These are phyloP conservation scores for Omphaloscelis lunosa DNA, from an alignment of 2,888 invertebrate genomes.

Conservation along the genomic window DNA sequence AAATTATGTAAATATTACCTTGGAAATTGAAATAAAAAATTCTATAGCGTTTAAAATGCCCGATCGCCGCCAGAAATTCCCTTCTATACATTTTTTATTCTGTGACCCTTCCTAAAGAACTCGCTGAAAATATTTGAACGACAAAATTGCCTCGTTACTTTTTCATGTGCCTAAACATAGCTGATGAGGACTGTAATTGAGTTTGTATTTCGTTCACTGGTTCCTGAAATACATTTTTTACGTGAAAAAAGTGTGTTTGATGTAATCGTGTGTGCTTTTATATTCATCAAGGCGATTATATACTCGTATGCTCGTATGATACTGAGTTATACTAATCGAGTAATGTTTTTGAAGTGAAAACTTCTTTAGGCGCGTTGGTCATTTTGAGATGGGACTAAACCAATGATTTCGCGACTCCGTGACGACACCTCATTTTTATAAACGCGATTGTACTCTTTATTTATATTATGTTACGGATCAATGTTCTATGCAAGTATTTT, in stretches of 20 bases:
- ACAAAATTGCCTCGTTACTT: slow-evolving; percentile 61
- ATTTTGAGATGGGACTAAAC: too few relatives aligned
- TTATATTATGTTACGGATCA: too few relatives aligned
- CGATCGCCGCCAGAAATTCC: too few relatives aligned
- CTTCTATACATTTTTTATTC: slow-evolving; percentile 9
- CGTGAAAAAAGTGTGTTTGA: slow-evolving; percentile 14
- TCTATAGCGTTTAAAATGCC: not conserved
- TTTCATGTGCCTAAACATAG: slow-evolving; percentile 61
- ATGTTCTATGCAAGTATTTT: too few relatives aligned
- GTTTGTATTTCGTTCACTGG: slow-evolving; percentile 54
- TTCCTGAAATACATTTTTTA: slow-evolving; percentile 33
- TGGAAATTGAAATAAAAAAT: not conserved
- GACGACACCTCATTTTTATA: too few relatives aligned
- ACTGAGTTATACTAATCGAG: not conserved
- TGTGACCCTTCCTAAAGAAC: slow-evolving; percentile 24
- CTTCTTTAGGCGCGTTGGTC: too few relatives aligned
- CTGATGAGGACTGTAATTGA: slow-evolving; percentile 59
- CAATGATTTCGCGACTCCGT: too few relatives aligned
- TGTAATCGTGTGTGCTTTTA: slow-evolving; percentile 11
- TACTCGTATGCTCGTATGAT: too few relatives aligned
- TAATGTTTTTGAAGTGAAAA: too few relatives aligned
- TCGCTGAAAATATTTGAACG: slow-evolving; percentile 60
- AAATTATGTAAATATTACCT: not conserved
- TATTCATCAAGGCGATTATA: slow-evolving; percentile 1
- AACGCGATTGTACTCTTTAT: too few relatives aligned